Evolutionary conservation across 2,113 vertebrate genomes (phyloP), one percentile per base, ranked within the genome.

Genomic region (Chascanopsetta lugubris): DNA sequence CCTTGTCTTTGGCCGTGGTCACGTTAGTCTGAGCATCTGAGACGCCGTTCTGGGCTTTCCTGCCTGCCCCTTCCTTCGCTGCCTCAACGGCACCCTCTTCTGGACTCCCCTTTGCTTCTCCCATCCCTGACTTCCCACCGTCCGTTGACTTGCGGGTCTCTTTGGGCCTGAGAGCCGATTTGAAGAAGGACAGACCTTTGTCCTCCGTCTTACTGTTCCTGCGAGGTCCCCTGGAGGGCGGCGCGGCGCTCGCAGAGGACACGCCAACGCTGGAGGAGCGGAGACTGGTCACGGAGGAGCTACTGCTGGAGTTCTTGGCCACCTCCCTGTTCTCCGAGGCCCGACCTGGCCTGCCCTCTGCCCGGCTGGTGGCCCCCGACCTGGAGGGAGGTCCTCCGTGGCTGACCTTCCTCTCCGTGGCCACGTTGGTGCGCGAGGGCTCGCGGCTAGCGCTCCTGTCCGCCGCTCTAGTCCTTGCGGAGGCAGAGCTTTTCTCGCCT

Each of bases 181-280:
- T 97, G 82, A 99, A 98, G 90, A 98, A 99, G 29, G 96, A 98
- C 63, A 98, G 85, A 1, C 95, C 96, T 65, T 99, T 99, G 58
- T 99, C 97, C 30, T 99, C 97, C 0, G 95, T 95, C 85, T 95
- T 98, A 89, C 94, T 96, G 90, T 93, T 94, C 83, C 94, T 91
- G 77, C 92, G 94, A 93, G 71, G 11, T 79, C 90, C 3, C 85
- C 73, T 79, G 82, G 20, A 79, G 4, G 1, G 75, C 57, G 0
- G 70, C 22, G 69, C 80, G 3, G 71, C 27, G 2, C 34, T 68
- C 1, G 72, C 3, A 10, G 87, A 57, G 11, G 87, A 62, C 12
- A 80, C 63, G 0, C 81, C 80, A 3, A 87, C 73, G 0, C 88
- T 94, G 0, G 96, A 94, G 4, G 96, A 95, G 2, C 95, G 92